Conservation (phyloP, 2,113 vertebrate genomes). For the Tragelaphus buxtoni region DNA sequence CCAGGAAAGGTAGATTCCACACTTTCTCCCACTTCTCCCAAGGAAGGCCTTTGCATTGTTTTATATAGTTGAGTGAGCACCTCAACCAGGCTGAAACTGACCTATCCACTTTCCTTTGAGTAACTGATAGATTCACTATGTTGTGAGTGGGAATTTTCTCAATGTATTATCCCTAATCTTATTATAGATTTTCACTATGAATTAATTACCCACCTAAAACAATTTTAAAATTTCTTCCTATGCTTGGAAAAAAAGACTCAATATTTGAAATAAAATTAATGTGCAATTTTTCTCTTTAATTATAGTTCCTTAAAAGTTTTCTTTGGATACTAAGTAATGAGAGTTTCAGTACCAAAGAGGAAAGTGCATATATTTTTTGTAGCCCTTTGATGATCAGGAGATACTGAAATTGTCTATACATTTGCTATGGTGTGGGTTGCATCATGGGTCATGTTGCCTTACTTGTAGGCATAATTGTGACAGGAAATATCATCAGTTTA, state of each 20-base stretch:
- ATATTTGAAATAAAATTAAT: background rate
- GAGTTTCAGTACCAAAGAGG: background rate
- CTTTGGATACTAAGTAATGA: background rate
- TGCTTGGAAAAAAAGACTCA: background rate
- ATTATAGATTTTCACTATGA: background rate
- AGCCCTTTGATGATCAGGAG: background rate
- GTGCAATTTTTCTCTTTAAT: background rate
- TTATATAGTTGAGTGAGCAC: background rate
- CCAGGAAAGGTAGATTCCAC: background rate
- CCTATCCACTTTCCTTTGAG: background rate
- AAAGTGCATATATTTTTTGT: background rate
- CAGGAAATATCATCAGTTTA: background rate
- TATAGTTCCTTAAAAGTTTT: background rate
- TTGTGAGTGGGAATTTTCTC: background rate
- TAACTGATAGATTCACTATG: background rate
- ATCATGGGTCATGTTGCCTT: background rate
- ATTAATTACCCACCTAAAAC: background rate
- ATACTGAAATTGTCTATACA: background rate
- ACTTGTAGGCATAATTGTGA: background rate
- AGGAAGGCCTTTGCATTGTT: background rate
- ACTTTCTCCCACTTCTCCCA: background rate
- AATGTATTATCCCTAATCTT: background rate
- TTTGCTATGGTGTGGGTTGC: background rate
- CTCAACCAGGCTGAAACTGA: background rate
- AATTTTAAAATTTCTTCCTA: background rate